Conservation (phyloP, 2,888 invertebrate species). For the Melinaea marsaeus region DNA sequence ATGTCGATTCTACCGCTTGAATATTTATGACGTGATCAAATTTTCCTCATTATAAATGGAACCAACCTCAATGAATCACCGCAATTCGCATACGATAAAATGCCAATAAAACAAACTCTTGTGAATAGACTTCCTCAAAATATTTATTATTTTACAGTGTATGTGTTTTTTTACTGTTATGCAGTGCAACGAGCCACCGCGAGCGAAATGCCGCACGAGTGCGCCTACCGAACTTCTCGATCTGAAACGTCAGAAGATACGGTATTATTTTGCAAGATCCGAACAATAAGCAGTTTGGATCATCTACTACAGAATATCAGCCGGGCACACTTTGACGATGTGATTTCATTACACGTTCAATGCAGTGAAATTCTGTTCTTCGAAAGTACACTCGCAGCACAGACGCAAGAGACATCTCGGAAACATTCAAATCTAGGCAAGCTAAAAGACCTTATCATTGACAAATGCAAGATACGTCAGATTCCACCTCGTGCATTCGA, state of each 20-base stretch:
- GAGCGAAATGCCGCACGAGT: conserved; percentile 81
- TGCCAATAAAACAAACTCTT: conserved; percentile 69
- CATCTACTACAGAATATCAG: conserved; percentile 83
- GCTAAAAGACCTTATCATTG: conserved; percentile 83
- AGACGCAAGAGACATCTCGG: conserved; percentile 57
- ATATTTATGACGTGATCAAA: conserved; percentile 72
- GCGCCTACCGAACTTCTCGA: conserved; percentile 82
- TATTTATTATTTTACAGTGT: conserved; percentile 72
- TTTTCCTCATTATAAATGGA: conserved; percentile 69
- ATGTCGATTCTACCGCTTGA: conserved; percentile 64
- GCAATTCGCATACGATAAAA: conserved; percentile 65
- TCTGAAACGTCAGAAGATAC: conserved; percentile 75
- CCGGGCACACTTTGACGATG: conserved; percentile 80
- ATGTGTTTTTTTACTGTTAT: conserved; percentile 73
- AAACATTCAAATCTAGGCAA: conserved; percentile 80
- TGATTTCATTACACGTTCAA: conserved; percentile 82
- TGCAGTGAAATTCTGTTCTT: conserved; percentile 87
- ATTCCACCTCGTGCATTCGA: conserved; percentile 83
- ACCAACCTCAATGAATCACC: conserved; percentile 59
- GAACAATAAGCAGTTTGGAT: conserved; percentile 84
- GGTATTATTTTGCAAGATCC: conserved; percentile 82
- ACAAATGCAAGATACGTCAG: conserved; percentile 87
- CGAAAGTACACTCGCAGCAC: conserved; percentile 81
- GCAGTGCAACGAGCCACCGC: conserved; percentile 60
- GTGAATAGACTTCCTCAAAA: conserved; percentile 71